These are phyloP conservation scores for Mythimna pallens DNA, from an alignment of 2,888 invertebrate genomes.

Conservation along the genomic window DNA sequence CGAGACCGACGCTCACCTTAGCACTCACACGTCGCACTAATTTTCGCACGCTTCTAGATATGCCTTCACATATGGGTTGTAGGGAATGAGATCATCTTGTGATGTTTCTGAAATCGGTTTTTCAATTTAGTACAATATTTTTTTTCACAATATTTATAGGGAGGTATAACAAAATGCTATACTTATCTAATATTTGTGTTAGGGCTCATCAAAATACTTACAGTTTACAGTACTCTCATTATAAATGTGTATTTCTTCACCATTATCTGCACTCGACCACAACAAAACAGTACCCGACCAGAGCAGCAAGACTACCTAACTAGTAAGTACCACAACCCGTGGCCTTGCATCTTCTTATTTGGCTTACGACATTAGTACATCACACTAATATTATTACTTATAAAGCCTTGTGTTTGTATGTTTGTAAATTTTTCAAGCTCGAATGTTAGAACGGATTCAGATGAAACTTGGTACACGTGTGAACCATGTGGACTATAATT, in stretches of 20 bases:
- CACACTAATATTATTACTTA: too few relatives aligned
- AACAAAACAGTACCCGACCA: too few relatives aligned
- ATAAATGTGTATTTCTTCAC: not conserved
- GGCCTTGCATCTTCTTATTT: not conserved
- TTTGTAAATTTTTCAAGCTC: too few relatives aligned
- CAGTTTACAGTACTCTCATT: not conserved
- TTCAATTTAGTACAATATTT: not conserved
- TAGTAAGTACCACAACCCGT: not conserved
- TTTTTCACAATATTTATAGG: not conserved
- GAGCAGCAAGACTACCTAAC: not conserved
- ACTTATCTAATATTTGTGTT: not conserved
- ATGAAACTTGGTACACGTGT: too few relatives aligned
- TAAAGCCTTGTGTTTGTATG: too few relatives aligned
- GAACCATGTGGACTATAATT: not conserved
- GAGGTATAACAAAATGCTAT: not conserved
- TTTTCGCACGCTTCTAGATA: conserved; percentile 64
- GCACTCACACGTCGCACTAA: conserved; percentile 46
- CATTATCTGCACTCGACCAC: not conserved
- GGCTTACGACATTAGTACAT: not conserved
- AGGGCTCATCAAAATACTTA: conserved; percentile 8
- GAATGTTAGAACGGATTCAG: too few relatives aligned
- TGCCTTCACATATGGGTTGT: conserved; percentile 33
- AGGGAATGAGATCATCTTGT: conserved; percentile 49
- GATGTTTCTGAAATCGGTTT: conserved; percentile 9
- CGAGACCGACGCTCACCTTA: not conserved